phyloP scores from a whole-genome alignment of 1,140 invertebrate species.

The Cotesia vestalis region DNA sequence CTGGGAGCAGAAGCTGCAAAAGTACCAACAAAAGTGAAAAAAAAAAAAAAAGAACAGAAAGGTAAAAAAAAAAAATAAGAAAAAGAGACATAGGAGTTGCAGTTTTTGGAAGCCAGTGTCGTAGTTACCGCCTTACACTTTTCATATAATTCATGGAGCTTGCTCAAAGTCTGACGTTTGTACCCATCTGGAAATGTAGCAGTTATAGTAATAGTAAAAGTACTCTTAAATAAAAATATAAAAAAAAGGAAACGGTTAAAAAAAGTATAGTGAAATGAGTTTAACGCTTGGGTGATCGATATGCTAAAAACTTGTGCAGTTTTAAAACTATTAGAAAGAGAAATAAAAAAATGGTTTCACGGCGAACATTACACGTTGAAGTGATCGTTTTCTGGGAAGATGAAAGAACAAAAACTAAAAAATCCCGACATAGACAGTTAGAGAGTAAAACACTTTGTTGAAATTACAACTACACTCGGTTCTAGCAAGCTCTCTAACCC shows the following conservation, averaged over 20 bases:
- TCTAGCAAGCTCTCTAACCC: conserved; percentile 31
- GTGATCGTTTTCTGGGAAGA: conserved; percentile 7
- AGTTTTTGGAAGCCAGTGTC: conserved; percentile 5
- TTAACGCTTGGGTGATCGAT: conserved; percentile 1
- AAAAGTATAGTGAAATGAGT: background rate
- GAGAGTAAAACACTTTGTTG: conserved; percentile 39
- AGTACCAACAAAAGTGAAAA: too few species aligned
- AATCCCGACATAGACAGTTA: background rate
- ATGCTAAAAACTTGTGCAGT: conserved; percentile 21
- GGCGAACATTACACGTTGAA: conserved; percentile 7
- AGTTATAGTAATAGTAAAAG: background rate
- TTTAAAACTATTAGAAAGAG: conserved; percentile 6
- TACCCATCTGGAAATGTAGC: background rate
- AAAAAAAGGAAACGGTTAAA: background rate
- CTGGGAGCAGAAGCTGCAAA: too few species aligned
- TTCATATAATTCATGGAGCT: conserved; percentile 30
- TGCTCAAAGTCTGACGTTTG: background rate
- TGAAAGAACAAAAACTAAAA: conserved; percentile 16
- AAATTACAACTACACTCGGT: conserved; percentile 40
- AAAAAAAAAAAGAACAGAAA: conserved; percentile 8
- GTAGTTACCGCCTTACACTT: conserved; percentile 20
- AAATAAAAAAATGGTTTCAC: conserved; percentile 11
- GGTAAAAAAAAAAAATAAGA: background rate
- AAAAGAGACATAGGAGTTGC: conserved; percentile 18
- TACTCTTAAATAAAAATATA: background rate